Conservation (phyloP, 2,113 vertebrate species). For the Sylvietta virens region DNA sequence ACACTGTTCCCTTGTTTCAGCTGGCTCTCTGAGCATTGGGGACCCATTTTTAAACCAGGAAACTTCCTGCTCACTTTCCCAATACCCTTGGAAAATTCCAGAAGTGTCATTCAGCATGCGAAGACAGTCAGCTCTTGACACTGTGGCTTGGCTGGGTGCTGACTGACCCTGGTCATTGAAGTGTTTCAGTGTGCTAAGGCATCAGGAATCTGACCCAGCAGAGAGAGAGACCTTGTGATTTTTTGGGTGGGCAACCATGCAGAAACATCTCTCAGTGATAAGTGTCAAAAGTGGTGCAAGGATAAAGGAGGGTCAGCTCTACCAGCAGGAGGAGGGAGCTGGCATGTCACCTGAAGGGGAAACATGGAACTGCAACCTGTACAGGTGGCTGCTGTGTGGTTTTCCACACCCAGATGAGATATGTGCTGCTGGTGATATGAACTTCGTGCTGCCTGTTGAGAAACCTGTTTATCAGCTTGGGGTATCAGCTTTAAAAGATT, state of each 20-base stretch:
- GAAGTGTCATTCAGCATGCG: background rate
- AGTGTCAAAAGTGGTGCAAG: background rate
- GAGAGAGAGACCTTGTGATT: background rate
- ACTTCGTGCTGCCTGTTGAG: background rate
- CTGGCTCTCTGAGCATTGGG: background rate
- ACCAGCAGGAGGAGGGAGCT: background rate
- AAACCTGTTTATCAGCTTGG: background rate
- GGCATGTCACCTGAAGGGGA: background rate
- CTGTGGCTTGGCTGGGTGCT: background rate
- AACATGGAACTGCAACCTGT: background rate
- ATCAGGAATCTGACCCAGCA: background rate
- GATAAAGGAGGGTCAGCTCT: background rate
- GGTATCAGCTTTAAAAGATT: background rate
- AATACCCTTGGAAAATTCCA: background rate
- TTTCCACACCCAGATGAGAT: background rate
- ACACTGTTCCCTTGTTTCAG: background rate
- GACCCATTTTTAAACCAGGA: background rate
- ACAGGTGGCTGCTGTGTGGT: background rate
- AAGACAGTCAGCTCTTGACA: background rate
- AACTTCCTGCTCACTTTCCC: background rate
- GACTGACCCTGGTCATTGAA: background rate
- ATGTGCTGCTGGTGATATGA: background rate
- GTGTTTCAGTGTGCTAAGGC: background rate
- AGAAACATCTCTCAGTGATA: background rate
- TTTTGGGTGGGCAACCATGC: background rate